phyloP scores from a whole-genome alignment of 2,888 invertebrate genomes.

The Phalera bucephala region DNA sequence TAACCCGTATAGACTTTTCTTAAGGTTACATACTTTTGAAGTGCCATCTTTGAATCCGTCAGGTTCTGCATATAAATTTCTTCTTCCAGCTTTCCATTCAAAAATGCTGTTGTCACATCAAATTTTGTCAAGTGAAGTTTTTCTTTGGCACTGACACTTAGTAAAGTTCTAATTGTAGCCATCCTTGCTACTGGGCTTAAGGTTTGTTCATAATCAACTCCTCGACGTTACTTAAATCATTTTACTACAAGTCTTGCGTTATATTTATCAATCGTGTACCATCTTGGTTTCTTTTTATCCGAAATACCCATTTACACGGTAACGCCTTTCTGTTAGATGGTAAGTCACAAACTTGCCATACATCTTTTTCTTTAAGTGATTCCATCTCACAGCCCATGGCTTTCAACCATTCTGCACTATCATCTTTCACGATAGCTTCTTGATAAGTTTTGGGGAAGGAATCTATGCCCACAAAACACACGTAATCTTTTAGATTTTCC shows the following conservation, averaged over 20 bases:
- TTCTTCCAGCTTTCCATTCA: not conserved
- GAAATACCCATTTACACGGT: too few relatives aligned
- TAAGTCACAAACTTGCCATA: too few relatives aligned
- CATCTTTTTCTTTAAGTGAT: too few relatives aligned
- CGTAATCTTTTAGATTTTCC: too few relatives aligned
- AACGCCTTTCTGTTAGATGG: too few relatives aligned
- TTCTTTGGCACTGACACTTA: not conserved
- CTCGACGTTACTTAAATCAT: not conserved
- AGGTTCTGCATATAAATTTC: not conserved
- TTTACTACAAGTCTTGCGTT: not conserved
- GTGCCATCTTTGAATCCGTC: not conserved
- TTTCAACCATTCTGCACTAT: too few relatives aligned
- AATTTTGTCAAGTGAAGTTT: not conserved
- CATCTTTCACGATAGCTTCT: too few relatives aligned
- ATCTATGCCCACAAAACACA: too few relatives aligned
- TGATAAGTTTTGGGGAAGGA: too few relatives aligned
- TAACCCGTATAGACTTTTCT: not conserved
- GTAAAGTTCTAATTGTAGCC: not conserved
- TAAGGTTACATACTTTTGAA: not conserved
- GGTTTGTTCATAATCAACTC: not conserved
- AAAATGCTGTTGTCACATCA: not conserved
- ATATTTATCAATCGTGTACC: not conserved
- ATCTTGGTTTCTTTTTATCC: too few relatives aligned
- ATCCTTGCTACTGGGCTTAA: not conserved
- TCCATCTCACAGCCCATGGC: too few relatives aligned